Evolutionary conservation across 2,888 invertebrate genomes (phyloP).

Genomic region (Agrochola lota): DNA sequence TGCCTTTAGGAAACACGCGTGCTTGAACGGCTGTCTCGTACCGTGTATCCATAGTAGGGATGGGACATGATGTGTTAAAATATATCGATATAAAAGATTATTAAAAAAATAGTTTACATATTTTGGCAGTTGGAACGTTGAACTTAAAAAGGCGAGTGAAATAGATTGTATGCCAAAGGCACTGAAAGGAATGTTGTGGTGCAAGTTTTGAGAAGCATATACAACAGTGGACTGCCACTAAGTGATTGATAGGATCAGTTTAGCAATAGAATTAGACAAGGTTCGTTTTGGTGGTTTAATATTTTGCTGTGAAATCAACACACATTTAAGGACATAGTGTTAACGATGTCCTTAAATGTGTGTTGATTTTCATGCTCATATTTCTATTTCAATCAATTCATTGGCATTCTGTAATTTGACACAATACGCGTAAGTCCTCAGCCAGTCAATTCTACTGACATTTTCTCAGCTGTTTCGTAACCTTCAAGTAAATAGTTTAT

Average conservation of each 20-base stretch:
- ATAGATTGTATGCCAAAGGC: not conserved
- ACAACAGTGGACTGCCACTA: not conserved
- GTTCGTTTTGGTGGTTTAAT: not conserved
- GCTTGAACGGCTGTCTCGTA: conserved; percentile 65
- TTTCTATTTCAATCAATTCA: not conserved
- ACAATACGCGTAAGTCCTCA: not conserved
- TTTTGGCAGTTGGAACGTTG: not conserved
- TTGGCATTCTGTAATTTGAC: not conserved
- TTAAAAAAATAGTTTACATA: no score
- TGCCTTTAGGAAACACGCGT: conserved; percentile 74
- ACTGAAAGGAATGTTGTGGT: not conserved
- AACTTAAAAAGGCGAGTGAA: not conserved
- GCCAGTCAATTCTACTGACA: conserved; percentile 11
- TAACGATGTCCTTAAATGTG: not conserved
- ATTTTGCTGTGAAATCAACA: no score
- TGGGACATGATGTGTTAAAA: conserved; percentile 34
- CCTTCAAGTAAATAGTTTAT: conserved; percentile 40
- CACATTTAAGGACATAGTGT: no score
- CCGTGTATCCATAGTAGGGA: conserved; percentile 64
- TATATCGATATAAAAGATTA: conserved; percentile 24
- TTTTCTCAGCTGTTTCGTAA: conserved; percentile 33
- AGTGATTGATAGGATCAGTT: not conserved
- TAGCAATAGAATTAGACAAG: not conserved
- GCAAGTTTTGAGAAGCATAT: not conserved
- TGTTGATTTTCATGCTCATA: not conserved